Evolutionary conservation across 2,113 vertebrate genomes (phyloP).

Genomic region (Pomatostomus ruficeps): DNA sequence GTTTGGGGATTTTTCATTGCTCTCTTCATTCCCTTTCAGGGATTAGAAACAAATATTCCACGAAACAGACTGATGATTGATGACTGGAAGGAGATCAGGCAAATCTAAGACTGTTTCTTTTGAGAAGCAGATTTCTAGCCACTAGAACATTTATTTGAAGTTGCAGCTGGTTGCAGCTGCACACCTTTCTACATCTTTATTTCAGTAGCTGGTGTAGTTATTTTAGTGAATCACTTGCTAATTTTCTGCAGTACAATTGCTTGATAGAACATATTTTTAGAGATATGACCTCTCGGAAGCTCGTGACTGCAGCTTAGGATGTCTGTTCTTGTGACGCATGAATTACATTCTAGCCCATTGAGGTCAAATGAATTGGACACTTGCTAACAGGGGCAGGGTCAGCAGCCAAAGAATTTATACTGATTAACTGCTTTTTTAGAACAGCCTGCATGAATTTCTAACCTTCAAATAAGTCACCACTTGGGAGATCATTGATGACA

Average conservation of each 20-base stretch:
- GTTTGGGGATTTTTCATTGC: not conserved
- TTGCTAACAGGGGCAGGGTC: slow-evolving; percentile 17
- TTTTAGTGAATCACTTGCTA: slow-evolving; percentile 16
- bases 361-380: slow-evolving; percentile 46
- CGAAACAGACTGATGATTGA: not conserved
- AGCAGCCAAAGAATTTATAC: slow-evolving; percentile 46
- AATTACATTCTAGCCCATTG: slow-evolving; percentile 52
- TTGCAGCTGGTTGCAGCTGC: not conserved
- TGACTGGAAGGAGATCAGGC: not conserved
- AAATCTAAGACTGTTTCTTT: not conserved
- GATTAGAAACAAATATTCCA: not conserved
- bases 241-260: not conserved
- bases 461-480: slow-evolving; percentile 57
- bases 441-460: slow-evolving; percentile 45
- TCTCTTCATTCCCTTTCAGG: not conserved
- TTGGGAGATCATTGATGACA: slow-evolving; percentile 51
- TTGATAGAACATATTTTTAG: not conserved
- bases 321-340: not conserved
- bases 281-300: slow-evolving; percentile 31
- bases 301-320: slow-evolving; percentile 33
- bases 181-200: not conserved
- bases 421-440: slow-evolving; percentile 55
- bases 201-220: not conserved
- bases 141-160: not conserved
- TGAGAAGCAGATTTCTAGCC: not conserved